These are phyloP conservation scores for Poecilia velifera DNA, from an alignment of 2,797 vertebrate species.

Conservation along the genomic window DNA sequence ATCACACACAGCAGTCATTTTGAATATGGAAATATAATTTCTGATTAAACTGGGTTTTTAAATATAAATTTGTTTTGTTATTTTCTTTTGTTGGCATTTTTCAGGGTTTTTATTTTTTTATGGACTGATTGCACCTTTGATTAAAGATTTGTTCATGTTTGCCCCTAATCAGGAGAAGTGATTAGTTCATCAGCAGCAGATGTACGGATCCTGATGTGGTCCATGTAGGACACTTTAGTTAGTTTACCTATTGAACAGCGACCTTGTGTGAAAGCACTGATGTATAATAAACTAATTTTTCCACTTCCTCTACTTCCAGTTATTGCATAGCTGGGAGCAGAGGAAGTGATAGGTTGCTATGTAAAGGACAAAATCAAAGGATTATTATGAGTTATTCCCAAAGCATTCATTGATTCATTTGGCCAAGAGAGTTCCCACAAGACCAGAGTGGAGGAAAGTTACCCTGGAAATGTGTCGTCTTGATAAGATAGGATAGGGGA, in stretches of 20 bases:
- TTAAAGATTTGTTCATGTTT: conserved; percentile 1
- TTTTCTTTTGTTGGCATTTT: background rate
- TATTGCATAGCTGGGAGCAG: background rate
- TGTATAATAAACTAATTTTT: background rate
- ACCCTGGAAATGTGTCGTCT: no score
- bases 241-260: background rate
- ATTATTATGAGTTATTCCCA: background rate
- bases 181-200: background rate
- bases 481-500: no score
- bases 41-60: background rate
- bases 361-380: background rate
- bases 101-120: background rate
- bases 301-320: no score
- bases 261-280: background rate
- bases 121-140: conserved; percentile 1
- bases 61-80: background rate
- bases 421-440: background rate
- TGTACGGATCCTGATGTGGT: background rate
- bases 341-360: background rate
- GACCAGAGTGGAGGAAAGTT: no score
- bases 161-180: background rate
- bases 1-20: background rate
- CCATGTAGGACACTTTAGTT: background rate
- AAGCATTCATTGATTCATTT: background rate
- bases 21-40: background rate